These are phyloP conservation scores for Charadrius vociferus DNA, from an alignment of 2,113 vertebrate species.

Conservation along the genomic window DNA sequence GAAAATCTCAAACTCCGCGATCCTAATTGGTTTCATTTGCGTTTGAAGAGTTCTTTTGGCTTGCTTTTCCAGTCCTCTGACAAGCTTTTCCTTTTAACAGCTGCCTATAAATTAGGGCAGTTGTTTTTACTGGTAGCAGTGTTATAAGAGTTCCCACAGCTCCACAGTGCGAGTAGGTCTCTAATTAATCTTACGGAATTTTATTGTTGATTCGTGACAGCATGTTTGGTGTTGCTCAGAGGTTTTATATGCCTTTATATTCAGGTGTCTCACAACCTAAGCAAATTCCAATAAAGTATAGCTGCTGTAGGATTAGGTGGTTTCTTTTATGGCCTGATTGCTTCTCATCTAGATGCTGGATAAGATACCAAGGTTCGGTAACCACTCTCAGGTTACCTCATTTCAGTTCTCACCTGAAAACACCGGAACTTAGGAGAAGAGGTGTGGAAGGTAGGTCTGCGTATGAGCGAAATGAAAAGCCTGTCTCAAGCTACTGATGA, in stretches of 20 bases:
- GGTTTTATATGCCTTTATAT: not conserved
- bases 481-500: not conserved
- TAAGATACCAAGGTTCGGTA: not conserved
- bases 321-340: not conserved
- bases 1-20: not conserved
- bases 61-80: conserved; percentile 30
- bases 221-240: not conserved
- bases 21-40: conserved; percentile 45
- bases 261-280: not conserved
- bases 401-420: not conserved
- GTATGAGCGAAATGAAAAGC: not conserved
- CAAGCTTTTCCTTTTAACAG: conserved; percentile 40
- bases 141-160: not conserved
- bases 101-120: conserved; percentile 50
- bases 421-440: not conserved
- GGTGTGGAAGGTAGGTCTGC: not conserved
- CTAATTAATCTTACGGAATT: not conserved
- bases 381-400: not conserved
- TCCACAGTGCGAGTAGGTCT: not conserved
- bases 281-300: not conserved
- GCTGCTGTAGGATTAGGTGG: not conserved
- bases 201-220: not conserved
- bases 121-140: conserved; percentile 28
- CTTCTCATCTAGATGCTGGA: not conserved
- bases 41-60: conserved; percentile 43